These are phyloP conservation scores for Hycleus cichorii DNA, from an alignment of 1,140 invertebrate genomes.

Conservation along the genomic window DNA sequence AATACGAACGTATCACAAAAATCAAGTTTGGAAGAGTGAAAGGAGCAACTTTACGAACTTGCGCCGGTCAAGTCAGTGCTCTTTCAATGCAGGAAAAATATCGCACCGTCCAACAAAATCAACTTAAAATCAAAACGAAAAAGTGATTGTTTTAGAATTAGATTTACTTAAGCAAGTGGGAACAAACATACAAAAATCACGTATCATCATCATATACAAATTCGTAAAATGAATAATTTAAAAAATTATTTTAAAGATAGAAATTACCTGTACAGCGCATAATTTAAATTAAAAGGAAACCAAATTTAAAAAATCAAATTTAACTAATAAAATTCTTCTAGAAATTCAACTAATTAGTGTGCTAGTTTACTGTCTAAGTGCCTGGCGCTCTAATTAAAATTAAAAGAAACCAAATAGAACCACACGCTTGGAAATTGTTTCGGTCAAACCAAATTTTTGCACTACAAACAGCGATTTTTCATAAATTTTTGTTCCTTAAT, in stretches of 20 bases:
- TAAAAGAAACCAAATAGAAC: too few relatives aligned
- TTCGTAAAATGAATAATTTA: constrained; percentile 8
- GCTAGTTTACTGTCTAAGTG: too few relatives aligned
- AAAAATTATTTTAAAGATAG: not conserved
- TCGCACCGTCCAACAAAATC: constrained; percentile 21
- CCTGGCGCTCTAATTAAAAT: too few relatives aligned
- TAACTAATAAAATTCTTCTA: too few relatives aligned
- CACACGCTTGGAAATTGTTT: too few relatives aligned
- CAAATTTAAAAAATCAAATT: too few relatives aligned
- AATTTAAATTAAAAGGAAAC: too few relatives aligned
- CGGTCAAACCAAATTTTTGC: too few relatives aligned
- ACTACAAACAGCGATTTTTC: too few relatives aligned
- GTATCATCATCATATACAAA: not conserved
- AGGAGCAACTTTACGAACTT: constrained; percentile 26
- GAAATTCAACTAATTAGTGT: too few relatives aligned
- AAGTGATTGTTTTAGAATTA: not conserved
- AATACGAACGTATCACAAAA: constrained; percentile 9
- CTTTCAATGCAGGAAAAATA: constrained; percentile 20
- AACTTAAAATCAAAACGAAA: constrained; percentile 7
- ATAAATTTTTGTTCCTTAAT: too few relatives aligned
- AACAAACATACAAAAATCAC: constrained; percentile 8
- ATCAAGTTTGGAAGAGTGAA: constrained; percentile 10
- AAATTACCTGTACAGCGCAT: too few relatives aligned
- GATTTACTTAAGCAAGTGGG: not conserved
- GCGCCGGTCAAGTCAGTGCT: constrained; percentile 31